phyloP scores from a whole-genome alignment of 2,797 vertebrate genomes.

The Buceros bicornis region DNA sequence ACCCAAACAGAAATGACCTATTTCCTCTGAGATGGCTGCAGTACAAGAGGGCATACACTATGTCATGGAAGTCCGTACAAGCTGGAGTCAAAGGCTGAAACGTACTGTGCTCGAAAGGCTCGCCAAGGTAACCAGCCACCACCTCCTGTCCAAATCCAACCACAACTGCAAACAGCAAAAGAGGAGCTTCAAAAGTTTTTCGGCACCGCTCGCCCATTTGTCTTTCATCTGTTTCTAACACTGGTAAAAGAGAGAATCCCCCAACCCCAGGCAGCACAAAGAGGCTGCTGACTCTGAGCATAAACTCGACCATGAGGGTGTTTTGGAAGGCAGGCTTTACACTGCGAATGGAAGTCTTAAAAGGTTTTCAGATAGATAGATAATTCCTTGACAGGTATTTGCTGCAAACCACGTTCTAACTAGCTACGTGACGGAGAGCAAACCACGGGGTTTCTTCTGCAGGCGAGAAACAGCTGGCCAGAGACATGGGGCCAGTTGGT shows the following conservation, averaged over 20 bases:
- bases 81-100: constrained; percentile 62
- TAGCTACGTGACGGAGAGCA: background rate
- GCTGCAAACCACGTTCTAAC: background rate
- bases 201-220: background rate
- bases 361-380: background rate
- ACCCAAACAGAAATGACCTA: constrained; percentile 64
- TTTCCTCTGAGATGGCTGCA: constrained; percentile 72
- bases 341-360: background rate
- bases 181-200: background rate
- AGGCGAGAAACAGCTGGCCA: background rate
- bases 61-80: constrained; percentile 56
- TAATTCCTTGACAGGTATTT: background rate
- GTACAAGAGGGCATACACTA: constrained; percentile 65
- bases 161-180: background rate
- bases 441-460: background rate
- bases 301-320: background rate
- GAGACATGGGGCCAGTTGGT: background rate
- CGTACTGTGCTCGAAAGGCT: background rate
- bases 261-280: background rate
- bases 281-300: background rate
- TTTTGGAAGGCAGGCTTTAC: constrained; percentile 5
- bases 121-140: constrained; percentile 7
- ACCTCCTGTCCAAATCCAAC: constrained; percentile 3
- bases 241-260: background rate
- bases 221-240: background rate